These are phyloP conservation scores for Phengaris arion DNA, from an alignment of 2,888 invertebrate species.

Conservation along the genomic window DNA sequence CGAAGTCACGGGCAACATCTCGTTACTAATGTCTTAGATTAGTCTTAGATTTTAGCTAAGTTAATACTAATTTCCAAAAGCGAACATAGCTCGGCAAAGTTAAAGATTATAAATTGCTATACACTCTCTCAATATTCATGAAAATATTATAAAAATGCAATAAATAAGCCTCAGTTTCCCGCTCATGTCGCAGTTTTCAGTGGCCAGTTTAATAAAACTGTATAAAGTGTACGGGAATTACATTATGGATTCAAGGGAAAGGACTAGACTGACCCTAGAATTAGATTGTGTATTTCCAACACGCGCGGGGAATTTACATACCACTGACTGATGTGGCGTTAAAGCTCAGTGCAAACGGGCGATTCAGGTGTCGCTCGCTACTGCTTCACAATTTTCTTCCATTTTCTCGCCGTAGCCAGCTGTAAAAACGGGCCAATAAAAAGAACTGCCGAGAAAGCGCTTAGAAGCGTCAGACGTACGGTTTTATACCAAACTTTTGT, in stretches of 20 bases:
- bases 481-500: no score
- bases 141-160: not conserved
- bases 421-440: no score
- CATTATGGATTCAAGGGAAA: slow-evolving; percentile 16
- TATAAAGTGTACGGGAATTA: not conserved
- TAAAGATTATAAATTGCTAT: not conserved
- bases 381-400: not conserved
- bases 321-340: not conserved
- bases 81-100: not conserved
- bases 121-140: not conserved
- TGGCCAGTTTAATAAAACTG: not conserved
- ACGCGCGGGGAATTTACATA: not conserved
- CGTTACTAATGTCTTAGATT: no score
- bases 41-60: no score
- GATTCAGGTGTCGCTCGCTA: not conserved
- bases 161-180: not conserved
- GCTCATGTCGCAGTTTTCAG: not conserved
- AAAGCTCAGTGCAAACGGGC: no score
- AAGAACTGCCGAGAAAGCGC: no score
- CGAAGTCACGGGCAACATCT: no score
- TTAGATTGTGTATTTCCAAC: not conserved
- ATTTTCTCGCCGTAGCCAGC: no score
- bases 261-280: not conserved
- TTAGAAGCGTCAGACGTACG: no score
- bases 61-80: no score